These are phyloP conservation scores for Melitaea cinxia DNA, from an alignment of 1,140 invertebrate species.

Conservation along the genomic window DNA sequence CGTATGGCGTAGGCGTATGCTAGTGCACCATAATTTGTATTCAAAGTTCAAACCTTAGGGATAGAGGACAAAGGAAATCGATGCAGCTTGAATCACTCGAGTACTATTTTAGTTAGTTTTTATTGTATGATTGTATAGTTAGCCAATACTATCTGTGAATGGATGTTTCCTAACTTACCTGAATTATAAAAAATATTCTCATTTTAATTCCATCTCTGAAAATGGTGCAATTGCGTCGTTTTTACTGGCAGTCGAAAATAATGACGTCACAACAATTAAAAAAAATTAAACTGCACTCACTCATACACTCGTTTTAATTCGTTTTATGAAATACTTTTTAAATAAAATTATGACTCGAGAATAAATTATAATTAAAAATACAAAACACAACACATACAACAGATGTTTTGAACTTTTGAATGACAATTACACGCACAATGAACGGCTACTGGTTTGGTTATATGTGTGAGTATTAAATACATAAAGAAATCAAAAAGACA, in stretches of 20 bases:
- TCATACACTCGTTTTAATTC: conserved; percentile 47
- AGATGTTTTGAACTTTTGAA: conserved; percentile 70
- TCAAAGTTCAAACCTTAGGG: conserved; percentile 43
- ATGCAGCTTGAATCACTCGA: conserved; percentile 51
- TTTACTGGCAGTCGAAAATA: conserved; percentile 76
- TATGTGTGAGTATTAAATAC: conserved; percentile 44
- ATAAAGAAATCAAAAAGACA: conserved; percentile 22
- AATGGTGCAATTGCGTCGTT: conserved; percentile 80
- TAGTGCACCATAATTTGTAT: conserved; percentile 21
- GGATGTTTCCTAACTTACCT: conserved; percentile 55
- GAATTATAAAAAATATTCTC: conserved; percentile 74
- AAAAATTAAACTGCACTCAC: conserved; percentile 60
- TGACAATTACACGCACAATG: conserved; percentile 60
- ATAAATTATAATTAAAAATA: conserved; percentile 70
- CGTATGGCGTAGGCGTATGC: conserved; percentile 19
- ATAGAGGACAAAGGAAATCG: conserved; percentile 80
- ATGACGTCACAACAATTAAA: conserved; percentile 77
- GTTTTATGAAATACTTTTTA: conserved; percentile 41
- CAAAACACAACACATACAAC: conserved; percentile 69
- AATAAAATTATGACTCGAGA: conserved; percentile 62
- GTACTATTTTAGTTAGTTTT: conserved; percentile 25
- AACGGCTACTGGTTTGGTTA: conserved; percentile 52
- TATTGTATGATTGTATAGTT: conserved; percentile 1
- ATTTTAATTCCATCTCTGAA: conserved; percentile 79
- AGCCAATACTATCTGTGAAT: background rate